Conservation (phyloP, 2,113 vertebrate genomes). For the Scomber scombrus region DNA sequence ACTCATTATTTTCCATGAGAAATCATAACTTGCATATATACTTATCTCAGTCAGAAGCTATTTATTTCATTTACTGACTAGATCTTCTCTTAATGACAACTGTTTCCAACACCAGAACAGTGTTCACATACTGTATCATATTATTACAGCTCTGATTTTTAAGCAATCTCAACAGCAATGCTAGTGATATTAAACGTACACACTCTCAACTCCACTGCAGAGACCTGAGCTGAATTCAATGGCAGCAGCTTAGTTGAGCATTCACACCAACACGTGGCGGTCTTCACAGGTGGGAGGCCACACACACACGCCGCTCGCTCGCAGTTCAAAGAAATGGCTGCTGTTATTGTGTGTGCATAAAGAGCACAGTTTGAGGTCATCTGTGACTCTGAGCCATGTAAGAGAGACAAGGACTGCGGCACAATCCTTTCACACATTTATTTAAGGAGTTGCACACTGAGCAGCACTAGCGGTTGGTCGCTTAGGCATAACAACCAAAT, state of each 20-base stretch:
- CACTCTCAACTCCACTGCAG: conserved; percentile 1
- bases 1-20: neutral
- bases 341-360: neutral
- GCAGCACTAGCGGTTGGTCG: neutral
- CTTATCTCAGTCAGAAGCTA: neutral
- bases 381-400: conserved; percentile 15
- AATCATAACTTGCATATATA: neutral
- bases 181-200: conserved; percentile 4
- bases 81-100: neutral
- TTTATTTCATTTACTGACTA: neutral
- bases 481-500: neutral
- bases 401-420: neutral
- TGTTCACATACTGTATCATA: neutral
- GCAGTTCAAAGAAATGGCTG: conserved; percentile 11
- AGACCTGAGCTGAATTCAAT: conserved; percentile 15
- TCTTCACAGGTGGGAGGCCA: conserved; percentile 8
- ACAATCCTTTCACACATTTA: neutral
- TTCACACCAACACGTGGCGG: conserved; percentile 7
- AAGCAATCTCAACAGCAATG: conserved; percentile 3
- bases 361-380: neutral
- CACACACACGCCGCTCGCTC: neutral
- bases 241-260: conserved; percentile 8
- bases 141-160: neutral
- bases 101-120: neutral
- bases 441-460: neutral